Conservation (phyloP, 1,140 invertebrate genomes). For the Ptiloglossa arizonensis region DNA sequence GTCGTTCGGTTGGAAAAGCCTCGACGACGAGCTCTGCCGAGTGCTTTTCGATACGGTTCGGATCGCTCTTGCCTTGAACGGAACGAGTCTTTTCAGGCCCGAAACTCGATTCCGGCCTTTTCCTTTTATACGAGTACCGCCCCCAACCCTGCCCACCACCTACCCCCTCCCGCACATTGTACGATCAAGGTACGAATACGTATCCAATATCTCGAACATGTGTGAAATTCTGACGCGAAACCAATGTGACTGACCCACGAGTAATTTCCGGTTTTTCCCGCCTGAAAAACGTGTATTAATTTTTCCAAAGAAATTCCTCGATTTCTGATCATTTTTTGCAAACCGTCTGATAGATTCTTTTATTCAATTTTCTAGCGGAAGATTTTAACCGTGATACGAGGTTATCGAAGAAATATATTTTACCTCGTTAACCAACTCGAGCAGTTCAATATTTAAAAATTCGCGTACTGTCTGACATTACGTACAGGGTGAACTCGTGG, state of each 20-base stretch:
- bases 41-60: conserved; percentile 65
- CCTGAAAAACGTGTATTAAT: neutral
- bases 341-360: no score
- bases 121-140: conserved; percentile 8
- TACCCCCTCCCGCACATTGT: neutral
- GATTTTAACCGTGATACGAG: no score
- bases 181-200: conserved; percentile 24
- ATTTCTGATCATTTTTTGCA: no score
- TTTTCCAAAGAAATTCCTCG: no score
- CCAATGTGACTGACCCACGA: neutral
- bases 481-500: no score
- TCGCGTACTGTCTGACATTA: no score
- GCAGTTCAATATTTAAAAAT: no score
- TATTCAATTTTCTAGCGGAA: no score
- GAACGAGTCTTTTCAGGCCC: conserved; percentile 52
- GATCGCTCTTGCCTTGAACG: conserved; percentile 37
- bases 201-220: conserved; percentile 20
- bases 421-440: no score
- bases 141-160: no score
- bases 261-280: neutral
- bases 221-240: conserved; percentile 1
- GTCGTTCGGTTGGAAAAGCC: conserved; percentile 42
- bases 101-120: conserved; percentile 38
- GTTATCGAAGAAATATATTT: no score
- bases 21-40: conserved; percentile 24